Base-by-base conservation (phyloP, 2,113 vertebrate species). In the Mugil cephalus region DNA sequence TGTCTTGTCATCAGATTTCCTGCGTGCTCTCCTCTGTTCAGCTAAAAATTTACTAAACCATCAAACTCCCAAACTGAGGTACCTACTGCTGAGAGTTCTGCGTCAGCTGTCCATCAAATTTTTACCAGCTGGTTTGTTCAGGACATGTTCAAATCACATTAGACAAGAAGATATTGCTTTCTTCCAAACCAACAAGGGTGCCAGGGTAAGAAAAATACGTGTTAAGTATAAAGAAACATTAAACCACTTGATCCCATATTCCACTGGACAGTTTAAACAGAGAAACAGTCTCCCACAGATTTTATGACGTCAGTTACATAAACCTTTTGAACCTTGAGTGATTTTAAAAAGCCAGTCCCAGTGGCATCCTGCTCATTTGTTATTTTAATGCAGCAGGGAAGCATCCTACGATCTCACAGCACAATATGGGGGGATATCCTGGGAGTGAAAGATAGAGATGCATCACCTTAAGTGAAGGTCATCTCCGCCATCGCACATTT, bases 361-460 rank as follows among this genome's bases (percentile, higher is more conserved):
- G 48, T 50, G 13, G 66, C 14, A 11, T 80, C 43, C 36, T 47
- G 63, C 56, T 71, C 42, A 3, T 66, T 13, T 19, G 7, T 59
- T 55, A 21, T 82, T 60, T 78, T 51, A 56, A 21, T 62, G 40
- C 56, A 38, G 52, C 34, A 30, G 21, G 53, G 58, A 69, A 42
- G 39, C 64, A 62, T 77, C 58, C 79, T 79, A 58, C 30, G 7
- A n/a, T 72, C 83, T 69, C 51, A 60, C 24, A 34, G 64, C 69
- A 87, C 67, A 86, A 84, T 72, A 21, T 13, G 15, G 48, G 56
- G 80, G 82, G 83, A 65, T 30, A 81, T 88, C 77, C 73, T 79
- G 76, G 74, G 81, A 86, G 69, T 71, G 68, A 78, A 71, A 43
- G 43, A 65, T 21, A 42, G 58, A 58, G 79, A 59, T 43, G 1